These are phyloP conservation scores for Polypedilum pembai DNA, from an alignment of 1,140 invertebrate species.

Conservation along the genomic window DNA sequence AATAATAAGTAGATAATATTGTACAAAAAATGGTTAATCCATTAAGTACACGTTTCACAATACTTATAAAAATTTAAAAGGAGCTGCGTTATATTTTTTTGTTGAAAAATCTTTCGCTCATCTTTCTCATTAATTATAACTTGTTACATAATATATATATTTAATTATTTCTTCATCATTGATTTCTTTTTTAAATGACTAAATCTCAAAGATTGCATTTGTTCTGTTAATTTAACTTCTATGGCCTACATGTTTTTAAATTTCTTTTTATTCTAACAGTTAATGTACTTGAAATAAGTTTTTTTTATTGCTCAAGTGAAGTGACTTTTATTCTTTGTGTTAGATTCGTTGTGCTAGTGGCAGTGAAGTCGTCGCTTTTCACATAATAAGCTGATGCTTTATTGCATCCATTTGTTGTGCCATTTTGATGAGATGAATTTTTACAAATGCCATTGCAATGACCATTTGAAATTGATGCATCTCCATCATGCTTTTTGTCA, in stretches of 20 bases:
- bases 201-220: not conserved
- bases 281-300: not conserved
- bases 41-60: not conserved
- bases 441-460: not conserved
- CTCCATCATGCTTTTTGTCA: not conserved
- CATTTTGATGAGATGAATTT: not conserved
- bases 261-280: not conserved
- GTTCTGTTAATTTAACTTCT: not conserved
- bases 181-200: conserved; percentile 2
- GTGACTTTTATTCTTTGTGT: not conserved
- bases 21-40: not conserved
- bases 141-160: not conserved
- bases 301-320: not conserved
- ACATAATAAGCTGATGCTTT: conserved; percentile 1
- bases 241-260: not conserved
- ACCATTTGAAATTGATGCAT: not conserved
- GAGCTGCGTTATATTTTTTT: not conserved
- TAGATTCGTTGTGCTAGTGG: not conserved
- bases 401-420: not conserved
- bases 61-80: not conserved
- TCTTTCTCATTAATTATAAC: too few species aligned
- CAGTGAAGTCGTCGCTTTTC: not conserved
- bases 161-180: not conserved
- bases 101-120: too few species aligned
- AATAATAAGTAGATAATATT: not conserved